phyloP scores from a whole-genome alignment of 2,888 invertebrate species.

The Epsilonema sp. region DNA sequence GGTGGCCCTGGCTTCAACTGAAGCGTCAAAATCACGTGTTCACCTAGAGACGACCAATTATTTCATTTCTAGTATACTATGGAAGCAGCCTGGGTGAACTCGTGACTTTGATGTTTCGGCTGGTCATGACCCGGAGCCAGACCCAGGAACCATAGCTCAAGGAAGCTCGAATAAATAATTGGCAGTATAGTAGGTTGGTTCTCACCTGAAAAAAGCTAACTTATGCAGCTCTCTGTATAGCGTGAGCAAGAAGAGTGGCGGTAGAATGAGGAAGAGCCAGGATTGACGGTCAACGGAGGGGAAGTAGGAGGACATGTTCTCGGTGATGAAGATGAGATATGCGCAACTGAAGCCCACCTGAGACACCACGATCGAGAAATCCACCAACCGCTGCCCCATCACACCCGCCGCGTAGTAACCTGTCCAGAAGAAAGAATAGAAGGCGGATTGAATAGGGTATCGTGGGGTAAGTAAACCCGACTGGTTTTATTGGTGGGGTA shows the following conservation, averaged over 20 bases:
- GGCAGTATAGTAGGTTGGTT: too few species aligned
- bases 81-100: too few species aligned
- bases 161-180: background rate
- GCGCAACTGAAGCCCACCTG: slow-evolving; percentile 35
- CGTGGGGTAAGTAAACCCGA: too few species aligned
- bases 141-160: too few species aligned
- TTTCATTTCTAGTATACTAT: too few species aligned
- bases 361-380: slow-evolving; percentile 30
- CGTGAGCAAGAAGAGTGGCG: slow-evolving; percentile 30
- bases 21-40: slow-evolving; percentile 1
- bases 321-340: slow-evolving; percentile 31
- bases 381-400: slow-evolving; percentile 29
- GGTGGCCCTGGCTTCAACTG: too few species aligned
- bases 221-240: slow-evolving; percentile 30
- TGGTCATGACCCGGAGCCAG: too few species aligned
- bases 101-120: too few species aligned
- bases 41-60: too few species aligned
- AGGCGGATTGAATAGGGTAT: too few species aligned
- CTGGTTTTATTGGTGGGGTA: too few species aligned
- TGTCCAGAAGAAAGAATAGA: too few species aligned
- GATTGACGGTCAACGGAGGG: slow-evolving; percentile 20
- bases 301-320: slow-evolving; percentile 30
- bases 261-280: slow-evolving; percentile 31
- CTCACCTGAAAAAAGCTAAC: slow-evolving; percentile 32
- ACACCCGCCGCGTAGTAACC: slow-evolving; percentile 30